Conservation (phyloP, 2,797 vertebrate species). For the Chrosomus eos region DNA sequence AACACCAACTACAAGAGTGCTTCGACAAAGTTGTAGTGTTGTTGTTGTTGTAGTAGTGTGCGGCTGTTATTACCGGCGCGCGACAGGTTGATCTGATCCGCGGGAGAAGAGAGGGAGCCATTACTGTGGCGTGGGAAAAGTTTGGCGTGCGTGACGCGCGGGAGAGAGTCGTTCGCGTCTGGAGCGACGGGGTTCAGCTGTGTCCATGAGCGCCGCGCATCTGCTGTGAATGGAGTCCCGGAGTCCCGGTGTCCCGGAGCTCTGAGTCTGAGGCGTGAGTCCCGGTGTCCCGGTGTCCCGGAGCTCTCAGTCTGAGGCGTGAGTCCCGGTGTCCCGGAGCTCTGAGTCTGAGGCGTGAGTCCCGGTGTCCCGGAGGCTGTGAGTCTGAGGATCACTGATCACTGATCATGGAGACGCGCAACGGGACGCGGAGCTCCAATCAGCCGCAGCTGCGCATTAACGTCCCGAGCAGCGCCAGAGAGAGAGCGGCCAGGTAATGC, state of each 20-base stretch:
- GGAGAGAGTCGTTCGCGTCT: background rate
- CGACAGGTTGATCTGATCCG: constrained; percentile 19
- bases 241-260: background rate
- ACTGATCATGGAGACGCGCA: constrained; percentile 60
- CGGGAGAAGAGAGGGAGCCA: background rate
- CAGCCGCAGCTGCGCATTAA: constrained; percentile 51
- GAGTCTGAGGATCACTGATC: background rate
- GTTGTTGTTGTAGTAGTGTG: too few relatives aligned
- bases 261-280: background rate
- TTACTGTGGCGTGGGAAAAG: background rate
- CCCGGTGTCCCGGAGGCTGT: background rate
- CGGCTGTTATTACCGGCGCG: background rate
- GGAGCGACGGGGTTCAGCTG: background rate
- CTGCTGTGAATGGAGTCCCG: background rate
- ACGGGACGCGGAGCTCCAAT: constrained; percentile 18
- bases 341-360: background rate
- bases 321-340: background rate
- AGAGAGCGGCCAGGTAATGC: constrained; percentile 46
- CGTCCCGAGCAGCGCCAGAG: constrained; percentile 47
- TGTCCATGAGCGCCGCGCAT: background rate
- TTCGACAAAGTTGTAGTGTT: background rate
- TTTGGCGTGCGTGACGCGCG: background rate
- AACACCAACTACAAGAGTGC: background rate
- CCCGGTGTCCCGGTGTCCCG: background rate
- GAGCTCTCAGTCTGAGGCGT: background rate